Evolutionary conservation across 2,797 vertebrate genomes (phyloP), one percentile per base, ranked within the genome.

Genomic region (Cuniculus paca): DNA sequence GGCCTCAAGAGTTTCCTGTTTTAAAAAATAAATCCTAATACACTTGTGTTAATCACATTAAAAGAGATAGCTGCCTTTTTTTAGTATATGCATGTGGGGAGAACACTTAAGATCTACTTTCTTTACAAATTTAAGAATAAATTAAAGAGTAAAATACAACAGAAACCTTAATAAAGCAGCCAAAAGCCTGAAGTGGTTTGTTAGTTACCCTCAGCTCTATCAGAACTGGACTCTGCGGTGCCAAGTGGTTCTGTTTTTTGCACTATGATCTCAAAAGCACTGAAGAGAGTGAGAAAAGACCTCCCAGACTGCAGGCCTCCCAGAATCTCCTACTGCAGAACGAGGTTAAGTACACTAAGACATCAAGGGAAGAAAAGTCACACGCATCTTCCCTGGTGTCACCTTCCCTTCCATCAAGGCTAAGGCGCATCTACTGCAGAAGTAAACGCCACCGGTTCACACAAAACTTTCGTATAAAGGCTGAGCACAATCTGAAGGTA

Each of bases 11-110:
- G 52, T 78, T 68, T 42, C 42, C 52, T 14, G 52, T 31, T 90
- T n/a, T 72, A 77, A 89, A 83, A 26, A 31, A 82, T 78, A 78
- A 89, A 39, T 85, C 48, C 56, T 77, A 77, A 92, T 54, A 85
- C 8, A 77, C 34, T 60, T 92, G 68, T 79, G 82, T 50, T 42
- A 78, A 20, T 34, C 36, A 65, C 34, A 86, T 39, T 81, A 89
- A 79, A 90, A 65, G 63, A 77, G 34, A 50, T 5, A 24, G 24
- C 39, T 72, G 31, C 24, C n/a, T n/a, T 52, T 52, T 52, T 39
- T 52, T 12, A 11, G 34, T 50, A 19, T 22, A n/a, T 60, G 20
- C 58, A 7, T 22, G 22, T 17, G n/a, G 6, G 50, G 9, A 72
- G 54, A 80, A 8, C 14, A 74, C 54, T 61, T 61, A 9, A 81